Percentiles rank a stretch among this genome's conserved stretches.
Evolutionary conservation across 1,140 invertebrate genomes (phyloP).

Genomic region (Gonatopus flavifemur): DNA sequence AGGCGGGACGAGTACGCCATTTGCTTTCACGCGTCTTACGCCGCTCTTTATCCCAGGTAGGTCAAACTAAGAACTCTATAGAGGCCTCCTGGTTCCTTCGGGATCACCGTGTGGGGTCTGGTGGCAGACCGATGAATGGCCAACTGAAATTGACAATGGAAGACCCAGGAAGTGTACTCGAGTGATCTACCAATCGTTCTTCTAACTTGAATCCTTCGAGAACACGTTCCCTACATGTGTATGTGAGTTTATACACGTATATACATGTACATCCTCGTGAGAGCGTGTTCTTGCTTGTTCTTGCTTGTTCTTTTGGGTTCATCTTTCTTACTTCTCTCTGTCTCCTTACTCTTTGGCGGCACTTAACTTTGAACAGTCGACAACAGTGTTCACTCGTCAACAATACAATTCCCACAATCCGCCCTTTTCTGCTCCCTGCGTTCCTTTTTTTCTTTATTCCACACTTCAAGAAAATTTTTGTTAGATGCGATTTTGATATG

Average conservation of each 20-base stretch:
- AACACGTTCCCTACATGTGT: no score
- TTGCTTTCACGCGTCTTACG: slow-evolving; percentile 39
- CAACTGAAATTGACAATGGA: slow-evolving; percentile 40
- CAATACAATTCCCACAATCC: slow-evolving; percentile 24
- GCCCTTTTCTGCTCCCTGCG: neutral
- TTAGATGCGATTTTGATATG: slow-evolving; percentile 45
- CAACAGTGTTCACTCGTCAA: slow-evolving; percentile 29
- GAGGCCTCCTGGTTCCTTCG: slow-evolving; percentile 14
- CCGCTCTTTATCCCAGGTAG: slow-evolving; percentile 35
- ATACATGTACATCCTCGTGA: no score
- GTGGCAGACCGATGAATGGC: slow-evolving; percentile 40
- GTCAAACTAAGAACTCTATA: neutral
- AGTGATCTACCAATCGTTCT: slow-evolving; percentile 42
- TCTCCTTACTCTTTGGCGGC: slow-evolving; percentile 25
- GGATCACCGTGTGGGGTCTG: slow-evolving; percentile 49
- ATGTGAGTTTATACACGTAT: no score
- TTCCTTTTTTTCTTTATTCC: neutral
- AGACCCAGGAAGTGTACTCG: slow-evolving; percentile 50
- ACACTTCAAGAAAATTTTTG: slow-evolving; percentile 2
- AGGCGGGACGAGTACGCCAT: slow-evolving; percentile 23
- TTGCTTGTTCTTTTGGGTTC: slow-evolving; percentile 11
- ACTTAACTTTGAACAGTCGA: slow-evolving; percentile 41
- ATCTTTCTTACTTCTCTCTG: slow-evolving; percentile 14
- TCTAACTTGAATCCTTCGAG: slow-evolving; percentile 16
- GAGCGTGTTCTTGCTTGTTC: no score